Evolutionary conservation across 2,888 invertebrate species (phyloP).

Genomic region (Aphidoletes aphidimyza): DNA sequence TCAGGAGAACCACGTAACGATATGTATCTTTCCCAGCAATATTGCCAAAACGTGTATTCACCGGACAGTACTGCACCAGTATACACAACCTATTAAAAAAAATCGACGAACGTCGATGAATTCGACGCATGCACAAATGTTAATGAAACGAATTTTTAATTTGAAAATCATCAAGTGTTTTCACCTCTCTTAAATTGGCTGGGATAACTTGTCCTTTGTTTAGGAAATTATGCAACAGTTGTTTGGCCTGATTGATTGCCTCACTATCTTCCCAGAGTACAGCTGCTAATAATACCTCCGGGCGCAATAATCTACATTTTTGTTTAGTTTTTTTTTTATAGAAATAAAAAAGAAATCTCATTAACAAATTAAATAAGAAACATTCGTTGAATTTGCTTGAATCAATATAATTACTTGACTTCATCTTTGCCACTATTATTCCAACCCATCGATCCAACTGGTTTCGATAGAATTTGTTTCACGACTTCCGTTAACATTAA

Average conservation of each 20-base stretch:
- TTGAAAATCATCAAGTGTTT: too few relatives aligned
- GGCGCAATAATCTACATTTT: constrained; percentile 63
- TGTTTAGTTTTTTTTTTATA: not conserved
- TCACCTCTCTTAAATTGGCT: constrained; percentile 66
- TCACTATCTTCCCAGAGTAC: constrained; percentile 66
- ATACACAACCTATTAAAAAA: constrained; percentile 64
- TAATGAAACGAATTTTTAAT: too few relatives aligned
- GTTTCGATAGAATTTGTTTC: constrained; percentile 64
- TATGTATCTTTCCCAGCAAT: constrained; percentile 66
- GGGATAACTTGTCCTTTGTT: constrained; percentile 63
- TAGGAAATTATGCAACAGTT: constrained; percentile 64
- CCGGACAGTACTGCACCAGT: constrained; percentile 67
- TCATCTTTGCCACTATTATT: constrained; percentile 64
- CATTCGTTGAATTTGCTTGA: not conserved
- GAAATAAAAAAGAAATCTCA: not conserved
- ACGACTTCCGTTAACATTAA: constrained; percentile 66
- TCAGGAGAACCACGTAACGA: constrained; percentile 64
- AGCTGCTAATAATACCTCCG: constrained; percentile 64
- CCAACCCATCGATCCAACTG: constrained; percentile 65
- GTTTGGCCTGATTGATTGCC: constrained; percentile 64
- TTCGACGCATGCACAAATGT: too few relatives aligned
- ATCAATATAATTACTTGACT: constrained; percentile 60
- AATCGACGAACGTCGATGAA: not conserved
- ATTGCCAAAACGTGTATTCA: constrained; percentile 66
- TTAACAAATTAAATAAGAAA: too few relatives aligned